phyloP scores from a whole-genome alignment of 2,113 vertebrate genomes.

The Aldabrachelys gigantea region DNA sequence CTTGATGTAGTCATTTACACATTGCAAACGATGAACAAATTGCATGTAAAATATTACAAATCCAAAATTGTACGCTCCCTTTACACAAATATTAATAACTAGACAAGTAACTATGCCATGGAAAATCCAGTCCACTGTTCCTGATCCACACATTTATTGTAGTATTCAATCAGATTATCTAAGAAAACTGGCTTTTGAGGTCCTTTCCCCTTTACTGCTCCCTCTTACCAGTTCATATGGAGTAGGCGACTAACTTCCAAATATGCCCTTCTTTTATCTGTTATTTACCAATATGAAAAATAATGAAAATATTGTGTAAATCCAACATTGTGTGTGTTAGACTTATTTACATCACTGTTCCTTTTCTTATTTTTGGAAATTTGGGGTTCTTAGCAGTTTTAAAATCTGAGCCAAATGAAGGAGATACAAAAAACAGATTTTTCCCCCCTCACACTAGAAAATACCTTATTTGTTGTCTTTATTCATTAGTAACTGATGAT shows the following conservation, averaged over 20 bases:
- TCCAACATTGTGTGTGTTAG: background rate
- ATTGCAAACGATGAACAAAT: background rate
- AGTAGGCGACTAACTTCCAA: background rate
- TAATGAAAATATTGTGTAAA: background rate
- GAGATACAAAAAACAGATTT: background rate
- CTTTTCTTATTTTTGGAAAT: background rate
- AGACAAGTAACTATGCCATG: background rate
- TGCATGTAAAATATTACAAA: background rate
- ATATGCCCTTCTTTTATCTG: background rate
- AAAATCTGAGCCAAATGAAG: background rate
- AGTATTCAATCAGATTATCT: background rate
- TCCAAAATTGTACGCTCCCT: rapidly evolving
- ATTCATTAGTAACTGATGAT: background rate
- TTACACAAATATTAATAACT: background rate
- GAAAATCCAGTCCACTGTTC: background rate
- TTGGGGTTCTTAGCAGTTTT: background rate
- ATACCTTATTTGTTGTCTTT: background rate
- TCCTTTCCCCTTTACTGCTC: background rate
- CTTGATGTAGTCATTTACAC: rapidly evolving
- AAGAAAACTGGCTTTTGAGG: background rate
- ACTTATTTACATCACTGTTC: background rate
- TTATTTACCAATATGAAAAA: background rate
- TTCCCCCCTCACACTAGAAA: background rate
- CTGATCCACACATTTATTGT: background rate
- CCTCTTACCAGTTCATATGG: background rate